Evolutionary conservation across 2,888 invertebrate genomes (phyloP).

Genomic region (Salpingus planirostris): DNA sequence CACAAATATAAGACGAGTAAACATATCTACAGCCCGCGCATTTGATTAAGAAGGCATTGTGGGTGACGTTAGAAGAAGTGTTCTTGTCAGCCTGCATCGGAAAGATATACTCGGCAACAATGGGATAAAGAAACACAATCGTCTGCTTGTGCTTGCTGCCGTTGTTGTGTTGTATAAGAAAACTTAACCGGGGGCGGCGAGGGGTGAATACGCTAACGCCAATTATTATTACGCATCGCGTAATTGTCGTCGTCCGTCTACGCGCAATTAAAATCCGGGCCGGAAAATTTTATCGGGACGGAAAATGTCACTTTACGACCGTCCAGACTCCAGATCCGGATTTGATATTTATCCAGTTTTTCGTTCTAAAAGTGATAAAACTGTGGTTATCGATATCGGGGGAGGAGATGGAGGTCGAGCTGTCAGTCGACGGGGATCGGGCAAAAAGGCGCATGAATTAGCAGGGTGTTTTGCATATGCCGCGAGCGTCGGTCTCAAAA

Average conservation of each 20-base stretch:
- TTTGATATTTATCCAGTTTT: no score
- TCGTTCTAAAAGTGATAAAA: no score
- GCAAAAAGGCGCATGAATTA: conserved; percentile 29
- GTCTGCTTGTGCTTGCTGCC: conserved; percentile 14
- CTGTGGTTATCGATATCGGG: no score
- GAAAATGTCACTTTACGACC: no score
- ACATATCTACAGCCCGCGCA: conserved; percentile 36
- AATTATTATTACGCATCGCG: no score
- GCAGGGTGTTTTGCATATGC: conserved; percentile 32
- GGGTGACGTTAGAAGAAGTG: conserved; percentile 38
- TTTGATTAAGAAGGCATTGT: conserved; percentile 39
- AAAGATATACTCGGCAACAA: conserved; percentile 39
- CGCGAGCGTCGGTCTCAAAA: conserved; percentile 29
- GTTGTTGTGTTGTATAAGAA: conserved; percentile 20
- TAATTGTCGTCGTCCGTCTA: no score
- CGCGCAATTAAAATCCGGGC: no score
- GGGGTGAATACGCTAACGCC: no score
- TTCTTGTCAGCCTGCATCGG: conserved; percentile 41
- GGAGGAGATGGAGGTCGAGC: conserved; percentile 5
- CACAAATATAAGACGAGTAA: conserved; percentile 34
- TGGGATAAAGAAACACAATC: conserved; percentile 33
- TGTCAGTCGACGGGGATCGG: conserved; percentile 5
- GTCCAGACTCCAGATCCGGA: no score
- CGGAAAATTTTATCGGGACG: no score
- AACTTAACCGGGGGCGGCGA: no score